phyloP scores from a whole-genome alignment of 2,888 invertebrate genomes.

The Oithona nana region DNA sequence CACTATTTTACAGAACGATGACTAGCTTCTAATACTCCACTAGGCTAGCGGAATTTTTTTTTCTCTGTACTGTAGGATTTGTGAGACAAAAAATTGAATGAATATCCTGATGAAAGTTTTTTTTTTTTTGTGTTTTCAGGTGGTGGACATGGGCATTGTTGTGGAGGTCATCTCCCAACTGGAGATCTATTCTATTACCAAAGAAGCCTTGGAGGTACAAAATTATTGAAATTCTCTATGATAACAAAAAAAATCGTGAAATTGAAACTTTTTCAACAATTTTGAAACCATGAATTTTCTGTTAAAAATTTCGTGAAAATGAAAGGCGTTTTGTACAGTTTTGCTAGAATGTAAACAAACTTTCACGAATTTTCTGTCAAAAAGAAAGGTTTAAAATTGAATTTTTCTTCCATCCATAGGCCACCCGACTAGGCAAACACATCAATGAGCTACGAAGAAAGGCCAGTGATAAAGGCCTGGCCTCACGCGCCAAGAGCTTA shows the following conservation, averaged over 20 bases:
- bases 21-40: too few species aligned
- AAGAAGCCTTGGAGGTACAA: constrained; percentile 67
- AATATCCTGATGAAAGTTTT: constrained; percentile 2
- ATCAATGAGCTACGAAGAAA: constrained; percentile 77
- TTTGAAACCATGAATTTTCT: too few species aligned
- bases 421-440: constrained; percentile 80
- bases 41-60: too few species aligned
- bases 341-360: too few species aligned
- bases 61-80: too few species aligned
- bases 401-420: constrained; percentile 33
- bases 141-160: constrained; percentile 82
- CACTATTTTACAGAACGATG: too few species aligned
- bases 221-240: neutral
- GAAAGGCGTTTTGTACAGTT: too few species aligned
- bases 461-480: constrained; percentile 60
- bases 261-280: too few species aligned
- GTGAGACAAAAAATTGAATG: too few species aligned
- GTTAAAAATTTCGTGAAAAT: too few species aligned
- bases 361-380: neutral
- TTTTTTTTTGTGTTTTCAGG: constrained; percentile 38
- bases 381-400: neutral
- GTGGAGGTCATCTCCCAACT: constrained; percentile 77
- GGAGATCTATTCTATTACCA: constrained; percentile 75
- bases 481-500: constrained; percentile 72
- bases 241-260: neutral